A percentile compares a stretch with the other conserved stretches of the same genome.
These are phyloP conservation scores for Amphilophus citrinellus DNA, from an alignment of 2,113 vertebrate genomes.

Conservation along the genomic window DNA sequence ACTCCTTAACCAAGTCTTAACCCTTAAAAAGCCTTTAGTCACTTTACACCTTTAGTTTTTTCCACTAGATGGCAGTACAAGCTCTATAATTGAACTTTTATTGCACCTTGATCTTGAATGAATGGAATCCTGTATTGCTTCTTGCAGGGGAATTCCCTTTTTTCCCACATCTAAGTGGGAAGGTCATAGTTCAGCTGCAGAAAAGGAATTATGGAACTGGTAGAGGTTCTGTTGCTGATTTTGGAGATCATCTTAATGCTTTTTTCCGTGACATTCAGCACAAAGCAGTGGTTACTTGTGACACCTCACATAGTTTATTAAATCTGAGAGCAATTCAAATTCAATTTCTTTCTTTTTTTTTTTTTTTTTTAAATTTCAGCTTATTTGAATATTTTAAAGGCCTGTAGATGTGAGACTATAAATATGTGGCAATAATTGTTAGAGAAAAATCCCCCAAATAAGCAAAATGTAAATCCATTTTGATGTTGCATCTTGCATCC, in stretches of 20 bases:
- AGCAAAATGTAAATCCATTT: not conserved
- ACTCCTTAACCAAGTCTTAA: not conserved
- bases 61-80: slow-evolving; percentile 63
- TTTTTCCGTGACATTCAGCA: not conserved
- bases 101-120: not conserved
- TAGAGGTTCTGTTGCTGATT: not conserved
- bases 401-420: not conserved
- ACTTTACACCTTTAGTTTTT: not conserved
- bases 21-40: not conserved
- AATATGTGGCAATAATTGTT: not conserved
- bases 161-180: not conserved
- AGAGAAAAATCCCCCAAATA: not conserved
- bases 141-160: slow-evolving; percentile 26
- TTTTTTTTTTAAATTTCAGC: not conserved
- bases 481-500: not conserved
- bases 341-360: accelerated
- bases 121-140: slow-evolving; percentile 30
- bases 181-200: slow-evolving; percentile 39
- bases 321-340: too few relatives aligned
- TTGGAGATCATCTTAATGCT: not conserved
- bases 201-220: not conserved
- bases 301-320: not conserved
- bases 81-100: not conserved
- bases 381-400: not conserved
- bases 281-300: not conserved